Percentiles rank a stretch among this genome's conserved stretches.
Conservation (phyloP, 2,888 invertebrate genomes). For the Callimorpha dominula region DNA sequence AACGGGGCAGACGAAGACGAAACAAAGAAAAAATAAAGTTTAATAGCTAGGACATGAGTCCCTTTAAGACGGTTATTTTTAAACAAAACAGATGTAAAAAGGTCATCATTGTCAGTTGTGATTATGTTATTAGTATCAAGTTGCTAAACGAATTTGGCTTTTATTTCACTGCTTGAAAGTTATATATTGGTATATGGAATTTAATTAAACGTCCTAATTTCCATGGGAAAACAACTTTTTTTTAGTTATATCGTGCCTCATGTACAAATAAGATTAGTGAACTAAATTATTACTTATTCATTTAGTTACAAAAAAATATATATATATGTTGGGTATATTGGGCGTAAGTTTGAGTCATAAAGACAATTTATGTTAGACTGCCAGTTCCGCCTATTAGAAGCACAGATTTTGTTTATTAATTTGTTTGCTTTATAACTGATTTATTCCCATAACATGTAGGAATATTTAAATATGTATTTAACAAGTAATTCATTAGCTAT, state of each 20-base stretch:
- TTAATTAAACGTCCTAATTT: slow-evolving; percentile 24
- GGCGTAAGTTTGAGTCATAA: not conserved
- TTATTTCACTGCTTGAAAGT: slow-evolving; percentile 21
- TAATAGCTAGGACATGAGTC: slow-evolving; percentile 65
- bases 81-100: slow-evolving; percentile 62
- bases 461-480: too few species aligned
- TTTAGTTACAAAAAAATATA: not conserved
- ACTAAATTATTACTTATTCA: slow-evolving; percentile 5
- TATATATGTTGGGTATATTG: not conserved
- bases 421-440: too few species aligned
- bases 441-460: too few species aligned
- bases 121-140: slow-evolving; percentile 34
- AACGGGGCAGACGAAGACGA: slow-evolving; percentile 63
- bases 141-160: slow-evolving; percentile 38
- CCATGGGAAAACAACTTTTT: slow-evolving; percentile 39
- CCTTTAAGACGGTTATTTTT: slow-evolving; percentile 65
- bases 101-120: slow-evolving; percentile 42
- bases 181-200: slow-evolving; percentile 23
- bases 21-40: slow-evolving; percentile 63
- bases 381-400: too few species aligned
- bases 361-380: not conserved
- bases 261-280: slow-evolving; percentile 17
- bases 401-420: too few species aligned
- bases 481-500: not conserved
- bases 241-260: slow-evolving; percentile 6